Percentiles rank a stretch among this genome's conserved stretches.
These are phyloP conservation scores for Thaumetopoea pityocampa DNA, from an alignment of 1,140 invertebrate genomes.

Conservation along the genomic window DNA sequence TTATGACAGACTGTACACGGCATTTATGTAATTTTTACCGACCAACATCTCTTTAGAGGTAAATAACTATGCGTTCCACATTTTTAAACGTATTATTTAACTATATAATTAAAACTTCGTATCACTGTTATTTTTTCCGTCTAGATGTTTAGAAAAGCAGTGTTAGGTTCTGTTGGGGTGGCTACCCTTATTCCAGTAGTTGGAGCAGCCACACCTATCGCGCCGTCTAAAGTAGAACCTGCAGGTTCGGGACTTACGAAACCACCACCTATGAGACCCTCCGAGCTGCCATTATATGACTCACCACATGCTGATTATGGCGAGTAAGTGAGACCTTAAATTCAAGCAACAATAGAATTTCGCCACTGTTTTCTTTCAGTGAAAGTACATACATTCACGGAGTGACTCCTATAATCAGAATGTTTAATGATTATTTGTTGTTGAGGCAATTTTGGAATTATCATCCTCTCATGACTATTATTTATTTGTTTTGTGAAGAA, in stretches of 20 bases:
- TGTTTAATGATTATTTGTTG: no score
- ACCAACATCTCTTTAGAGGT: conserved; percentile 37
- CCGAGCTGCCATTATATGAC: conserved; percentile 77
- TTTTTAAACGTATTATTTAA: conserved; percentile 1
- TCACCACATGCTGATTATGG: conserved; percentile 61
- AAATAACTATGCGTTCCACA: conserved; percentile 9
- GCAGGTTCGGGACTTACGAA: conserved; percentile 26
- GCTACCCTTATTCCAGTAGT: conserved; percentile 48
- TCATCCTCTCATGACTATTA: no score
- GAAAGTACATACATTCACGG: no score
- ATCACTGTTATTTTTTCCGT: neutral
- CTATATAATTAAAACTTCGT: neutral
- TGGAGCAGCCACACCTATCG: conserved; percentile 56
- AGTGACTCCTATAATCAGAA: no score
- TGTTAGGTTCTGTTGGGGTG: conserved; percentile 49
- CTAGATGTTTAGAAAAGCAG: conserved; percentile 66
- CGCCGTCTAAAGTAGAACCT: conserved; percentile 26
- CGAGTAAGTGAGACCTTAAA: conserved; percentile 38
- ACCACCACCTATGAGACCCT: conserved; percentile 65
- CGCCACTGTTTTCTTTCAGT: no score
- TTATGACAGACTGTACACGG: conserved; percentile 19
- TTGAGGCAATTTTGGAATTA: no score
- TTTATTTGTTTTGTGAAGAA: no score
- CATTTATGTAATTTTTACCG: conserved; percentile 54
- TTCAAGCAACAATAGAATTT: no score